Base-by-base conservation (phyloP, 2,888 invertebrate species). In the Idaea aversata region DNA sequence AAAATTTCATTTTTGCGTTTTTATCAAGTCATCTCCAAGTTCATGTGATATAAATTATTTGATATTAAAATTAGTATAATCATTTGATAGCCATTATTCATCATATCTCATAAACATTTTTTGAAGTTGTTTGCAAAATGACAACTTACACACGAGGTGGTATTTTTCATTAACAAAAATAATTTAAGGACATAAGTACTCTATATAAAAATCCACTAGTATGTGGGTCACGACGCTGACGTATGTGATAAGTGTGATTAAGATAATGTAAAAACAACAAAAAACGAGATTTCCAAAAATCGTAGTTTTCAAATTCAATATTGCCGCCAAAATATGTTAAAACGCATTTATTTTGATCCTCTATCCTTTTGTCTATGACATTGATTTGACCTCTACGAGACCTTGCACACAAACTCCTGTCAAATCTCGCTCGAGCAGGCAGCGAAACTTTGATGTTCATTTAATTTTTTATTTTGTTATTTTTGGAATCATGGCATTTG, bases 331-430 rank as follows among this genome's bases (percentile, higher is more conserved):
- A 73, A 76, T 69, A 38, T 70, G 68, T 69, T 75, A 76, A 77
- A 16, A 34, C 34, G 16, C 6, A 59, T 59, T 25, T 7, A 59
- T 59, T 15, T 59, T 59, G 59, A 10, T 59, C 16, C 34, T 25
- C 34, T 25, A 47, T 47, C 47, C 47, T 75, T 61, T 65, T 69
- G 69, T 78, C 80, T 83, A 78, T 88, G 90, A 88, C 90, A 85
- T 90, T 91, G 85, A 72, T 62, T 74, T 90, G 91, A 90, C 91
- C 91, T 89, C 80, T 82, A 85, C 74, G 80, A 84, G 81, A 82
- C 83, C 84, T 85, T 83, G 73, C 72, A 74, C 74, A 70, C 68
- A 70, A 76, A 71, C 75, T 72, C 76, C 86, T 88, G 89, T 88
- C 89, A 88, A 85, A 85, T 77, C 78, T 75, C 61, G 65, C 61